Conservation (phyloP, 2,888 invertebrate species). For the Nycteola revayana region DNA sequence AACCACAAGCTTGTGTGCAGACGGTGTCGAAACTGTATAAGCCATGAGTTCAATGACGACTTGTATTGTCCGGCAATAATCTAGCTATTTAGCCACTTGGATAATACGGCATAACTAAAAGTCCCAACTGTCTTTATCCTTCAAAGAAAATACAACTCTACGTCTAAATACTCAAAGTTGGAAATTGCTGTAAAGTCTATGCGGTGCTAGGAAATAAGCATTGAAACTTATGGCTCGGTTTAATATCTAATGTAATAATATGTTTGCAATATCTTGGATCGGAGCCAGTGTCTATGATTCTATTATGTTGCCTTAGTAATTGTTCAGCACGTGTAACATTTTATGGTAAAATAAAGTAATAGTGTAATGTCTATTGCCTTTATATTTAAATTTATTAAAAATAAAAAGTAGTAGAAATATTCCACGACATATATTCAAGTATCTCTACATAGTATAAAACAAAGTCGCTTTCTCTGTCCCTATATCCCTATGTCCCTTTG, state of each 20-base stretch:
- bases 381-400: too few species aligned
- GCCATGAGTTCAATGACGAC: conserved; percentile 31
- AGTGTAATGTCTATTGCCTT: too few species aligned
- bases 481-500: too few species aligned
- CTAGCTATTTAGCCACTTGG: conserved; percentile 35
- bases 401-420: too few species aligned
- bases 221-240: conserved; percentile 24
- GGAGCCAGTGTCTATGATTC: conserved; percentile 27
- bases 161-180: neutral
- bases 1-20: too few species aligned
- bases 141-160: conserved; percentile 11
- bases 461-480: too few species aligned
- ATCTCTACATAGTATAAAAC: too few species aligned
- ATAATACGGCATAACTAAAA: conserved; percentile 19
- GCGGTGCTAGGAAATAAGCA: conserved; percentile 31
- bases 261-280: conserved; percentile 28
- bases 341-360: too few species aligned
- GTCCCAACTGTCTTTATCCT: neutral
- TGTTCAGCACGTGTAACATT: conserved; percentile 21
- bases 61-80: conserved; percentile 37
- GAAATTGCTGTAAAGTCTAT: conserved; percentile 2
- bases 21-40: conserved; percentile 16
- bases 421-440: too few species aligned
- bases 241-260: conserved; percentile 36
- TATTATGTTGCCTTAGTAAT: conserved; percentile 38